These are phyloP conservation scores for Pygmarrhopalites habei DNA, from an alignment of 1,140 invertebrate genomes.

Conservation along the genomic window DNA sequence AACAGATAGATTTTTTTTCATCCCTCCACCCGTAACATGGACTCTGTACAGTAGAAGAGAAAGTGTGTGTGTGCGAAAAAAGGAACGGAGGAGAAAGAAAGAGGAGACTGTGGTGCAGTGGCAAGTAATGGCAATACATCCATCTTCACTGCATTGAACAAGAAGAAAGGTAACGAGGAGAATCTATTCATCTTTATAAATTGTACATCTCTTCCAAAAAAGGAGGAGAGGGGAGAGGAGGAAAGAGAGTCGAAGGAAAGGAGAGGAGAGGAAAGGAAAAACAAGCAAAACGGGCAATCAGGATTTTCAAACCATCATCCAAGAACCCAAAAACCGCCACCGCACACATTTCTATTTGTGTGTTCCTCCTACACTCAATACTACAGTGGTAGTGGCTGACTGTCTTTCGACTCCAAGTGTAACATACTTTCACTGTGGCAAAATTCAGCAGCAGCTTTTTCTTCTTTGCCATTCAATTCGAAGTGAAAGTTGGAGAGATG, in stretches of 20 bases:
- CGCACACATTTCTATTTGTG: background rate
- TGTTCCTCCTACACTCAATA: background rate
- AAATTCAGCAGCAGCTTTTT: background rate
- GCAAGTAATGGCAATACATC: constrained; percentile 6
- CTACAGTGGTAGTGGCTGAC: background rate
- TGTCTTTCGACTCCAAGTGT: background rate
- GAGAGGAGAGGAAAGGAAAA: too few relatives aligned
- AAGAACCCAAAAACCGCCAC: background rate
- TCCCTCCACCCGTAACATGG: too few relatives aligned
- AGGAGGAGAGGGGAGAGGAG: too few relatives aligned
- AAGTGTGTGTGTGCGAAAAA: too few relatives aligned
- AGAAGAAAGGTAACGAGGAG: constrained; percentile 5
- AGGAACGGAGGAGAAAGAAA: too few relatives aligned
- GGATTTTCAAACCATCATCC: background rate
- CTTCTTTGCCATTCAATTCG: background rate
- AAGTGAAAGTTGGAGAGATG: background rate
- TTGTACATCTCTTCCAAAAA: too few relatives aligned
- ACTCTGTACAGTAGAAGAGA: too few relatives aligned
- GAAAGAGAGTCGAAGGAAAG: too few relatives aligned
- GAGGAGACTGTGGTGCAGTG: too few relatives aligned
- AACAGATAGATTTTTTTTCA: too few relatives aligned
- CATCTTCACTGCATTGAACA: background rate
- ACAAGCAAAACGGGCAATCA: background rate
- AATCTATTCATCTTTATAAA: constrained; percentile 4
- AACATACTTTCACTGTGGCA: background rate